These are phyloP conservation scores for Lingula anatina DNA, from an alignment of 2,888 invertebrate genomes.

Conservation along the genomic window DNA sequence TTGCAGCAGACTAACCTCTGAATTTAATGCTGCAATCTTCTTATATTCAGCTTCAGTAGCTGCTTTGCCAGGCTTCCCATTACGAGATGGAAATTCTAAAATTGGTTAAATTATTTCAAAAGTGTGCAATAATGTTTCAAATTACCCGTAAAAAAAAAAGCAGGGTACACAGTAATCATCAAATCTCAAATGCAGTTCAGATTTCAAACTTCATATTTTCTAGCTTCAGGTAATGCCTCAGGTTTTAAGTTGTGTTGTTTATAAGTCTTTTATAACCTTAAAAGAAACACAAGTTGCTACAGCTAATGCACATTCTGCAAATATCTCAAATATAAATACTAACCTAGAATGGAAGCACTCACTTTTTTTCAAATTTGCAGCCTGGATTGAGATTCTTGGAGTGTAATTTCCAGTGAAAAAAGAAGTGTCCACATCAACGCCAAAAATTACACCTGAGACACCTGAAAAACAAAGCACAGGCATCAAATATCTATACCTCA, in stretches of 20 bases:
- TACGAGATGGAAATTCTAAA: conserved; percentile 3
- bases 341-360: too few species aligned
- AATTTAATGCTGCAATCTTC: conserved; percentile 13
- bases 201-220: too few species aligned
- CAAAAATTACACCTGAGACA: conserved; percentile 24
- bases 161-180: too few species aligned
- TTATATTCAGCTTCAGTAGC: conserved; percentile 14
- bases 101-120: background rate
- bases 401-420: conserved; percentile 34
- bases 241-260: too few species aligned
- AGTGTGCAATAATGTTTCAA: too few species aligned
- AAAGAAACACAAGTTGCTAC: too few species aligned
- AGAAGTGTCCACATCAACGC: conserved; percentile 32
- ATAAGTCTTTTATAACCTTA: too few species aligned
- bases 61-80: conserved; percentile 12
- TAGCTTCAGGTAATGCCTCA: too few species aligned
- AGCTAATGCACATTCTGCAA: too few species aligned
- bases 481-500: background rate
- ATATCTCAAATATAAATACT: too few species aligned
- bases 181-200: too few species aligned
- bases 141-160: background rate
- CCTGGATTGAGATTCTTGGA: conserved; percentile 26
- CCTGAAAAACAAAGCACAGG: too few species aligned
- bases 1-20: conserved; percentile 15
- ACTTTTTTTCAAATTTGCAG: conserved; percentile 20